These are phyloP conservation scores for Monopterus albus DNA, from an alignment of 2,113 vertebrate species.

Conservation along the genomic window DNA sequence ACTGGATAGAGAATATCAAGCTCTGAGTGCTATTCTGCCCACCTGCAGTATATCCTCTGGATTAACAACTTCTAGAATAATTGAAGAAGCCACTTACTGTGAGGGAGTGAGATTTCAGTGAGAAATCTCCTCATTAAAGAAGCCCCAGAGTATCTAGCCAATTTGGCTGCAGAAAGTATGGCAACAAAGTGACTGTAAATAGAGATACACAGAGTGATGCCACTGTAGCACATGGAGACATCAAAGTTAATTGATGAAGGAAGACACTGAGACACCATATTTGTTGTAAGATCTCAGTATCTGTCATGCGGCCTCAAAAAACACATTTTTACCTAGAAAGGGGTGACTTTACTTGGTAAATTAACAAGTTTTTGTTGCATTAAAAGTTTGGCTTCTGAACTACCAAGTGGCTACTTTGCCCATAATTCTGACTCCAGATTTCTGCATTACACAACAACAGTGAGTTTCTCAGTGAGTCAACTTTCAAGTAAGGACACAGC, in stretches of 20 bases:
- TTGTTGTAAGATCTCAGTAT: constrained; percentile 3
- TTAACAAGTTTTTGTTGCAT: constrained; percentile 8
- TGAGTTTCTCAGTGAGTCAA: neutral
- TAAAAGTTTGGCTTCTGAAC: constrained; percentile 21
- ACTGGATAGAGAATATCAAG: neutral
- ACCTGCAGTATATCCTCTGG: constrained; percentile 7
- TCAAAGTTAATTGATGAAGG: constrained; percentile 47
- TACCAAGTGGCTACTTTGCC: constrained; percentile 8
- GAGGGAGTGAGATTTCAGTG: constrained; percentile 28
- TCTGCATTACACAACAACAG: constrained; percentile 2
- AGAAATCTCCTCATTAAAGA: constrained; percentile 44
- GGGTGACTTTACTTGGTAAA: constrained; percentile 21
- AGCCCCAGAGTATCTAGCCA: constrained; percentile 23
- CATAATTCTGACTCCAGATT: constrained; percentile 23
- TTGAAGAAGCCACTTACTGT: constrained; percentile 44
- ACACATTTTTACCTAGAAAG: constrained; percentile 23
- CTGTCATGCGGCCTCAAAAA: constrained; percentile 8
- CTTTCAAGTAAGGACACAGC: constrained; percentile 6
- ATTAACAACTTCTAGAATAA: constrained; percentile 44
- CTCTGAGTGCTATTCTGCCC: neutral
- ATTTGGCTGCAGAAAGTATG: constrained; percentile 50
- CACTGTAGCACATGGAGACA: constrained; percentile 13
- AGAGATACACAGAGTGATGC: constrained; percentile 11
- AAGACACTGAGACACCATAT: constrained; percentile 20
- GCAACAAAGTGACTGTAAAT: constrained; percentile 36